Evolutionary conservation across 2,797 vertebrate genomes (phyloP).

Genomic region (Liasis olivaceus): DNA sequence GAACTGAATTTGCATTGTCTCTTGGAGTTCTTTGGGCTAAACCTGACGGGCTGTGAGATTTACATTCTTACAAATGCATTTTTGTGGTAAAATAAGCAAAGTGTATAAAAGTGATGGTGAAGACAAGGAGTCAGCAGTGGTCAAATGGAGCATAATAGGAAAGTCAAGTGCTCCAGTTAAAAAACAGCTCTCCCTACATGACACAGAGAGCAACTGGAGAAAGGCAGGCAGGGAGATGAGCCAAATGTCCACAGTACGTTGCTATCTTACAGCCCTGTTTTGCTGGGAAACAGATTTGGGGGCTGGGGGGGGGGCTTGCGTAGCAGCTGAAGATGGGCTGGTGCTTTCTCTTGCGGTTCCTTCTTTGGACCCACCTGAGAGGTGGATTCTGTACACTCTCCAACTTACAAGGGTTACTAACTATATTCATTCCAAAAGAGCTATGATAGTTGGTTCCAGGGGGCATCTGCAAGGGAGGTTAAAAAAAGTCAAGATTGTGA

Average conservation of each 20-base stretch:
- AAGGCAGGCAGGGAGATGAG: neutral
- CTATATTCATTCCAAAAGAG: neutral
- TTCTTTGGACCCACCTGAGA: neutral
- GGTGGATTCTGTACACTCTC: neutral
- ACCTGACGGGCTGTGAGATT: too few relatives aligned
- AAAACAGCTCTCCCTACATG: neutral
- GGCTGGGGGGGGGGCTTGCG: neutral
- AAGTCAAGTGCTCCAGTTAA: neutral
- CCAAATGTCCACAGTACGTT: neutral
- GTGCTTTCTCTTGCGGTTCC: neutral
- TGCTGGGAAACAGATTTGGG: neutral
- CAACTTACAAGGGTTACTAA: neutral
- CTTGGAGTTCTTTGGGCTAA: too few relatives aligned
- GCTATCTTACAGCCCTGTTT: neutral
- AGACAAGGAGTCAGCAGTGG: neutral
- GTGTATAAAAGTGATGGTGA: neutral
- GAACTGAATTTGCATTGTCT: too few relatives aligned
- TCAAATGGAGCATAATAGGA: neutral
- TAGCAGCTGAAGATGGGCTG: neutral
- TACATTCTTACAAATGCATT: neutral
- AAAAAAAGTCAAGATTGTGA: neutral
- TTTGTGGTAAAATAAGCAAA: neutral
- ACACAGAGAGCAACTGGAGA: neutral
- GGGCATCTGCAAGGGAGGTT: neutral
- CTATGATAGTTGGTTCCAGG: neutral